A percentile compares a stretch with the other conserved stretches of the same genome.
Evolutionary conservation across 2,797 vertebrate genomes (phyloP).

Genomic region (Calcarius lapponicus): DNA sequence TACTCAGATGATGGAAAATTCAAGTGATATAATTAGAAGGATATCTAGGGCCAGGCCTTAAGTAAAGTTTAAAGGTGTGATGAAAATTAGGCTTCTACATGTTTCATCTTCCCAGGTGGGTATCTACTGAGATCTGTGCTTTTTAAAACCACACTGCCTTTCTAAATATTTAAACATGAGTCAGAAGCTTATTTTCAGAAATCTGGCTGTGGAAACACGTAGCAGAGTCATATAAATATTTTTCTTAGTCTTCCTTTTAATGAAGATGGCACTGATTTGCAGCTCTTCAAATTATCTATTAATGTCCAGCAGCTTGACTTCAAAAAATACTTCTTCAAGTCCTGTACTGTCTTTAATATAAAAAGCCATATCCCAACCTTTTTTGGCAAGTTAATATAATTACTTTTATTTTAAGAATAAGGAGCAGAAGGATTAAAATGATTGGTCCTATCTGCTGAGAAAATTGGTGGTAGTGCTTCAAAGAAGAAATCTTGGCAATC

Average conservation of each 20-base stretch:
- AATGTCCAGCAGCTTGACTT: background rate
- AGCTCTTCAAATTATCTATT: background rate
- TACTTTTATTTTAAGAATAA: background rate
- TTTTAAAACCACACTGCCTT: slow-evolving; percentile 1
- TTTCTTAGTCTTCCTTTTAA: background rate
- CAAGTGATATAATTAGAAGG: background rate
- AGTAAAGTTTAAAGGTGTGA: background rate
- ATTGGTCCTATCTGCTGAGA: background rate
- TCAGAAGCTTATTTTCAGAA: slow-evolving; percentile 21
- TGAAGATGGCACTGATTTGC: background rate
- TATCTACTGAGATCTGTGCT: background rate
- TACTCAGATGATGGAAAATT: background rate
- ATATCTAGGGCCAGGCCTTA: background rate
- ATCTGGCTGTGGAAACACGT: background rate
- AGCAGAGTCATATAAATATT: background rate
- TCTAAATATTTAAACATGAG: slow-evolving; percentile 13
- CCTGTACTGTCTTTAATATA: background rate
- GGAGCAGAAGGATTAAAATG: background rate
- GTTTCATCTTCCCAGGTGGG: background rate
- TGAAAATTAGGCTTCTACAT: background rate
- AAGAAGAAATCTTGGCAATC: background rate
- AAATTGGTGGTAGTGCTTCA: background rate
- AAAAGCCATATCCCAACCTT: background rate
- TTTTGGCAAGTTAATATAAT: background rate
- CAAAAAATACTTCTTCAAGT: background rate